Conservation (phyloP, 2,113 vertebrate species). For the Tautogolabrus adspersus region DNA sequence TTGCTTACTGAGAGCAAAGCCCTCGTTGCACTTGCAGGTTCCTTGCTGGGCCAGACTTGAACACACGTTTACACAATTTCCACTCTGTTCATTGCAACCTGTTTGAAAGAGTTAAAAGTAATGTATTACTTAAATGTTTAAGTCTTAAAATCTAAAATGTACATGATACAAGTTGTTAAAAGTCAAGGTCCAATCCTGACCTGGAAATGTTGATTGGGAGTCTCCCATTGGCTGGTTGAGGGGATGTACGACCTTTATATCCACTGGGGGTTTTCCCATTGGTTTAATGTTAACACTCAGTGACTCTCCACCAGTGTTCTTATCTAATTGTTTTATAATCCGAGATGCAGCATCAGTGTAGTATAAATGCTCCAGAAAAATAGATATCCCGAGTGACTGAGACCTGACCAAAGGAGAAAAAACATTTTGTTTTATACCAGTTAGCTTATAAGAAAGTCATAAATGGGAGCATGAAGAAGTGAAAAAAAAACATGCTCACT, state of each 20-base stretch:
- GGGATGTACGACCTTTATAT: slow-evolving; percentile 88
- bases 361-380: slow-evolving; percentile 88
- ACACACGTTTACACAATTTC: slow-evolving; percentile 81
- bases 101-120: slow-evolving; percentile 6
- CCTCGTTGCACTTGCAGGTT: slow-evolving; percentile 85
- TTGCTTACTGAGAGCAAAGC: slow-evolving; percentile 86
- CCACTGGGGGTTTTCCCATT: slow-evolving; percentile 76
- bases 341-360: slow-evolving; percentile 84
- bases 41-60: slow-evolving; percentile 60
- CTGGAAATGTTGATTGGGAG: slow-evolving; percentile 43
- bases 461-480: not conserved
- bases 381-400: slow-evolving; percentile 80
- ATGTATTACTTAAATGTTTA: not conserved
- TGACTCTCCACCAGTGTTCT: slow-evolving; percentile 85
- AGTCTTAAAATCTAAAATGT: too few species aligned
- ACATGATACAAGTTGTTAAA: accelerated
- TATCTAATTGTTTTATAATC: slow-evolving; percentile 86
- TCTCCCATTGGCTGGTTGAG: slow-evolving; percentile 80
- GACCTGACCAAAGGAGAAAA: slow-evolving; percentile 73
- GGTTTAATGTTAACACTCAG: slow-evolving; percentile 80
- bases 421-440: not conserved
- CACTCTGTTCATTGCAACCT: slow-evolving; percentile 76
- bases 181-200: slow-evolving; percentile 49
- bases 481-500: slow-evolving; percentile 75
- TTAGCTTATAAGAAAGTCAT: not conserved